These are phyloP conservation scores for Sebastes kiyomatsui DNA, from an alignment of 2,797 vertebrate genomes.

Conservation along the genomic window DNA sequence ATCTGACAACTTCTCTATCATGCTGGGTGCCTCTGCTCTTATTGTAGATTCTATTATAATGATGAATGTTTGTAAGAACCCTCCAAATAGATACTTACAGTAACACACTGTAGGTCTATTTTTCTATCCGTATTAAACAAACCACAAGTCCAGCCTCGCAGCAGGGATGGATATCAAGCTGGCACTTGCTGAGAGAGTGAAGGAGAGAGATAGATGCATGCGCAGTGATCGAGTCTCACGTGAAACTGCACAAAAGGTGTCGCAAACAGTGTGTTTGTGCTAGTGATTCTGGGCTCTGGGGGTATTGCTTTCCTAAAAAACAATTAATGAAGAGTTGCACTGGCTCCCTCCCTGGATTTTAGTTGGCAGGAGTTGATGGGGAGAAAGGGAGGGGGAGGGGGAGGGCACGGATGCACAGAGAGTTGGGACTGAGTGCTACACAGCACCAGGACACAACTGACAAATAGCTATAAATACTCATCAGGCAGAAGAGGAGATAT, in stretches of 20 bases:
- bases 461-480: not conserved
- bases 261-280: not conserved
- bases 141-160: slow-evolving; percentile 24
- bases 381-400: not conserved
- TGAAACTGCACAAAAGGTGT: not conserved
- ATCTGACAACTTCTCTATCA: slow-evolving; percentile 20
- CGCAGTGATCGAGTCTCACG: not conserved
- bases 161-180: slow-evolving; percentile 45
- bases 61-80: not conserved
- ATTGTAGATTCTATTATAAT: slow-evolving; percentile 4
- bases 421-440: not conserved
- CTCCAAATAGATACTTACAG: not conserved
- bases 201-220: not conserved
- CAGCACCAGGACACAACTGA: not conserved
- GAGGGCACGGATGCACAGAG: not conserved
- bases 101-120: not conserved
- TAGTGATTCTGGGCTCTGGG: slow-evolving; percentile 3
- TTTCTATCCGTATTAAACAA: slow-evolving; percentile 24
- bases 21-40: not conserved
- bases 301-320: slow-evolving; percentile 15
- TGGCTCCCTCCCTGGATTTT: slow-evolving; percentile 6
- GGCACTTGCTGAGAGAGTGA: slow-evolving; percentile 11
- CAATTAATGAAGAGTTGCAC: slow-evolving; percentile 30
- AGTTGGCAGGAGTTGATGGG: slow-evolving; percentile 25
- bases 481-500: not conserved